A percentile compares a stretch with the other conserved stretches of the same genome.
Evolutionary conservation across 2,888 invertebrate species (phyloP).

Genomic region (Strigamia crassipes): DNA sequence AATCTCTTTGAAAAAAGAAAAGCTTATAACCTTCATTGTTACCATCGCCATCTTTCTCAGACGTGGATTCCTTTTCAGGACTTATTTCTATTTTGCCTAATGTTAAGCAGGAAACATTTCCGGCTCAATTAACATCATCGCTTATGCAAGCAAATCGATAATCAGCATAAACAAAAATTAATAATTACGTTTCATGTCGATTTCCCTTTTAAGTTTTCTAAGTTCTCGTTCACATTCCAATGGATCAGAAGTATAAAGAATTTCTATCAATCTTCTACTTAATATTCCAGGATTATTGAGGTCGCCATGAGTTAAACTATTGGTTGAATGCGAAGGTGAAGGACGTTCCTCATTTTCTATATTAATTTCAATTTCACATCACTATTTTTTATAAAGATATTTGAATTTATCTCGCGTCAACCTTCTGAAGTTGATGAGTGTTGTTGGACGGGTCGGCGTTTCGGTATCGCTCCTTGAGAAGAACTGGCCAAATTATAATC

Average conservation of each 20-base stretch:
- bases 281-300: slow-evolving; percentile 58
- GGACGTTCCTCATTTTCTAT: slow-evolving; percentile 44
- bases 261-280: slow-evolving; percentile 57
- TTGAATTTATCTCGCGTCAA: background rate
- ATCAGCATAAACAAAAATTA: slow-evolving; percentile 37
- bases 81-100: slow-evolving; percentile 52
- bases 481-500: slow-evolving; percentile 34
- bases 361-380: background rate
- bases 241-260: slow-evolving; percentile 56
- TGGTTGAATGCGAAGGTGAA: slow-evolving; percentile 38
- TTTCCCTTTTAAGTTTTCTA: slow-evolving; percentile 56
- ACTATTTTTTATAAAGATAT: background rate
- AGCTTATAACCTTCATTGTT: slow-evolving; percentile 46
- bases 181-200: slow-evolving; percentile 55
- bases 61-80: slow-evolving; percentile 53
- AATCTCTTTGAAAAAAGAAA: slow-evolving; percentile 16
- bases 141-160: slow-evolving; percentile 27
- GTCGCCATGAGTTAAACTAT: slow-evolving; percentile 51
- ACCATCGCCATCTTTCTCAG: slow-evolving; percentile 48
- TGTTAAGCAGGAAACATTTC: slow-evolving; percentile 44
- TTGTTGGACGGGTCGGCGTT: slow-evolving; percentile 48
- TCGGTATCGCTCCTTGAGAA: slow-evolving; percentile 53
- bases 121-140: slow-evolving; percentile 18
- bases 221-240: slow-evolving; percentile 57
- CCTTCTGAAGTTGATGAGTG: slow-evolving; percentile 46